Percentiles rank a stretch among this genome's conserved stretches.
These are phyloP conservation scores for Tinea semifulvella DNA, from an alignment of 2,888 invertebrate genomes.

Conservation along the genomic window DNA sequence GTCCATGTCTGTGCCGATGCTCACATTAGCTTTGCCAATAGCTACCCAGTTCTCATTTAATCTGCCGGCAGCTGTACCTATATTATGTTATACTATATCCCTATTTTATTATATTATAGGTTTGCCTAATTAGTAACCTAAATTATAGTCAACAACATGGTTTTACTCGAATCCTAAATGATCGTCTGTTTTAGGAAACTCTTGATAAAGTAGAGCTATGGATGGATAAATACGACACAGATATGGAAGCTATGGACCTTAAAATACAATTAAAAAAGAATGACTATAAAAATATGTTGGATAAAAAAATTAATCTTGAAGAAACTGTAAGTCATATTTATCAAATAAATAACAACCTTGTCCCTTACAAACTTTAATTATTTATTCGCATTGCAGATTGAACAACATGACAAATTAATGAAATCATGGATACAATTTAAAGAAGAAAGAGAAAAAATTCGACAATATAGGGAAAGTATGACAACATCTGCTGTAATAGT, in stretches of 20 bases:
- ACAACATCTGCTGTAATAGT: slow-evolving; percentile 36
- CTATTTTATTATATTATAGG: too few species aligned
- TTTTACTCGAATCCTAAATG: too few species aligned
- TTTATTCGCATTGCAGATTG: slow-evolving; percentile 26
- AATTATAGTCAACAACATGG: too few species aligned
- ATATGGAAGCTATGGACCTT: slow-evolving; percentile 43
- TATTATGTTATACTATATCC: too few species aligned
- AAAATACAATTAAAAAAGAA: slow-evolving; percentile 45
- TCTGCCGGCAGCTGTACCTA: too few species aligned
- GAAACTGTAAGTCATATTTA: slow-evolving; percentile 27
- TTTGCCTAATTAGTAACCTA: too few species aligned
- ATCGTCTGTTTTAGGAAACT: slow-evolving; percentile 42
- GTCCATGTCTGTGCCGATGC: too few species aligned
- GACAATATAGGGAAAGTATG: slow-evolving; percentile 39
- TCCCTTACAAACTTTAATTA: not conserved
- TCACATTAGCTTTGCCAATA: too few species aligned
- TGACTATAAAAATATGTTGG: slow-evolving; percentile 31
- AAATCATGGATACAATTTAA: slow-evolving; percentile 42
- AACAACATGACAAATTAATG: slow-evolving; percentile 31
- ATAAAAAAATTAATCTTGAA: slow-evolving; percentile 31
- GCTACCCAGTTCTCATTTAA: too few species aligned
- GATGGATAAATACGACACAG: slow-evolving; percentile 49
- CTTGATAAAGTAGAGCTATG: slow-evolving; percentile 38
- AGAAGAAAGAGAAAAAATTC: slow-evolving; percentile 36
- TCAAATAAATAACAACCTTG: slow-evolving; percentile 12